Base-by-base conservation (phyloP, 2,797 vertebrate species). In the Sphaeramia orbicularis region DNA sequence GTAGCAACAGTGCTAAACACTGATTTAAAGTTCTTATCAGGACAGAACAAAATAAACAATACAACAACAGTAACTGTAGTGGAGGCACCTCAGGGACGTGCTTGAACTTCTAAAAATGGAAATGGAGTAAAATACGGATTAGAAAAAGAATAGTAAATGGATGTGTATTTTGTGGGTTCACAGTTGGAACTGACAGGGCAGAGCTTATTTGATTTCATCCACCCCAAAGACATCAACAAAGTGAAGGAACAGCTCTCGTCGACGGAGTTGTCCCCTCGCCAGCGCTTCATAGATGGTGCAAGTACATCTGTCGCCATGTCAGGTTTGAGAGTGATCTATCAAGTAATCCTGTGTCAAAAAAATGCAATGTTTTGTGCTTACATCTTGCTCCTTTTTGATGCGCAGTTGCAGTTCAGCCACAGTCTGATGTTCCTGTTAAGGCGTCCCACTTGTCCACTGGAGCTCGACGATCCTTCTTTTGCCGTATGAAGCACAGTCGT, bases 201-300 rank as follows among this genome's bases (percentile, higher is more conserved):
- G 92, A 99, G 96, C 88, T 84, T 99, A 80, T 98, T 99, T 56
- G 97, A 99, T 74, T 97, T 97, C 91, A 93, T 99, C 83, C 97
- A 99, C 76, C 97, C 94, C 80, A 99, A 99, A 95, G 97, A 99
- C 86, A 98, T 98, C 71, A 95, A 93, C 92, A 99, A 98, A 95
- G 96, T 99, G 65, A 99, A 99, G 88, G 97, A 99, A 65, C 97
- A 99, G 89, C 95, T 99, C 61, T 96, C 97, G 2, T 95, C 96
- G 0, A 96, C 96, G 0, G 97, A 98, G 81, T 91, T 94, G 0
- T 93, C 93, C 0, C 95, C 96, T 32, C 92, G 94, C 56, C 96
- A 98, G 65, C 93, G 94, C 63, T 95, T 97, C 78, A 94, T 96
- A 35, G 97, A 99, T 66, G 95, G 96, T 61, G 96, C 97, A 87